Percentiles rank a stretch among this genome's conserved stretches.
Conservation (phyloP, 2,797 vertebrate species). For the Dermochelys coriacea region DNA sequence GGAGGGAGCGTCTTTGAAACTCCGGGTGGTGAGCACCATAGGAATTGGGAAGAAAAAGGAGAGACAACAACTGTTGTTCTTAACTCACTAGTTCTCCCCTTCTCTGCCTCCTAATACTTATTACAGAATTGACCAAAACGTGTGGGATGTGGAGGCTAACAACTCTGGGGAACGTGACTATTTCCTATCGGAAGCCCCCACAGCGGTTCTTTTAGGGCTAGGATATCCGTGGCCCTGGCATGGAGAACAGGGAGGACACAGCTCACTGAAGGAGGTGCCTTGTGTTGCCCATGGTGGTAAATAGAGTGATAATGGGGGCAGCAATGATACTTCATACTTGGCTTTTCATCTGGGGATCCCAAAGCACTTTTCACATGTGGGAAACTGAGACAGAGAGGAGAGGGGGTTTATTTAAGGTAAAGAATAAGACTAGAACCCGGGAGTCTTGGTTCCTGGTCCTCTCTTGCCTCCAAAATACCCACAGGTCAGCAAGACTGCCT, state of each 20-base stretch:
- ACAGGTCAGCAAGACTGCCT: background rate
- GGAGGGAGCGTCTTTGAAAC: too few relatives aligned
- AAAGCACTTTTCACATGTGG: background rate
- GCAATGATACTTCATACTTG: background rate
- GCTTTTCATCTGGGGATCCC: background rate
- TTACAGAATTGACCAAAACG: too few relatives aligned
- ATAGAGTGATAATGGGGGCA: background rate
- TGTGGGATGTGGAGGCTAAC: too few relatives aligned
- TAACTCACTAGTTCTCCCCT: too few relatives aligned
- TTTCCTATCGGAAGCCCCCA: too few relatives aligned
- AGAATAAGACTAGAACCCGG: background rate
- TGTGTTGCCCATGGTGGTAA: background rate
- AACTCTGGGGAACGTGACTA: too few relatives aligned
- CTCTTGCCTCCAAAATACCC: background rate
- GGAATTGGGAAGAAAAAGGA: too few relatives aligned
- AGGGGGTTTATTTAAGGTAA: background rate
- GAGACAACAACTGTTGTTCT: too few relatives aligned
- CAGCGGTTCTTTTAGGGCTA: too few relatives aligned
- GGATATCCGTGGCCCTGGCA: too few relatives aligned
- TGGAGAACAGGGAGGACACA: too few relatives aligned
- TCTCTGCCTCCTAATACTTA: too few relatives aligned
- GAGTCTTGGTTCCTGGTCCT: background rate
- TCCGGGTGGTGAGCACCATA: background rate
- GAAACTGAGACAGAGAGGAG: background rate
- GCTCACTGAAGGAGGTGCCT: background rate